Evolutionary conservation across 2,113 vertebrate genomes (phyloP).

Genomic region (Xerus inauris): DNA sequence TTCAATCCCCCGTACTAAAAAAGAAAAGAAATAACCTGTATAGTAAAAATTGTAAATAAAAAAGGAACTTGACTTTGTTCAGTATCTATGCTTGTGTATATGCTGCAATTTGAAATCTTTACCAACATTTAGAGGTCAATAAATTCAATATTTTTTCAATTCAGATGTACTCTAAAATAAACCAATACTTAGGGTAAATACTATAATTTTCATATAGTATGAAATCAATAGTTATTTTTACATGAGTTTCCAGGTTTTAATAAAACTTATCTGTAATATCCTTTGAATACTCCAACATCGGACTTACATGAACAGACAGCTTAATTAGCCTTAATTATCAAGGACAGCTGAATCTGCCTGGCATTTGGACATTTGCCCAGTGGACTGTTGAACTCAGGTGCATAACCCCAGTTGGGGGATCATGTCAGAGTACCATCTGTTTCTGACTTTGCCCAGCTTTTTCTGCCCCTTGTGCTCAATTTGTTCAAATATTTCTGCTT

Average conservation of each 20-base stretch:
- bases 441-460: slow-evolving; percentile 55
- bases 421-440: slow-evolving; percentile 68
- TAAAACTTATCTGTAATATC: not conserved
- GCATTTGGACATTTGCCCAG: slow-evolving; percentile 60
- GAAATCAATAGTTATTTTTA: not conserved
- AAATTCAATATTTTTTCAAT: not conserved
- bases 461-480: slow-evolving; percentile 33
- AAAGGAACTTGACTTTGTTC: not conserved
- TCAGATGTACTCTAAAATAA: not conserved
- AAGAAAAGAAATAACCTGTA: not conserved
- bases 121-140: not conserved
- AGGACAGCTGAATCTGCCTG: slow-evolving; percentile 29
- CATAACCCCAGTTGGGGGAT: slow-evolving; percentile 49
- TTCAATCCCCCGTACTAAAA: too few relatives aligned
- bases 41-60: not conserved
- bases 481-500: slow-evolving; percentile 46
- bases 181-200: not conserved
- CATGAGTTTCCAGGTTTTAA: not conserved
- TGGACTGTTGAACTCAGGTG: slow-evolving; percentile 66
- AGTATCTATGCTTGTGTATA: not conserved
- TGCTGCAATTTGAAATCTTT: not conserved
- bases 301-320: slow-evolving; percentile 32
- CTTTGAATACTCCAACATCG: not conserved
- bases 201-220: not conserved
- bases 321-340: slow-evolving; percentile 74